Evolutionary conservation across 2,888 invertebrate species (phyloP).

Genomic region (Lepidocyrtoides sp.): DNA sequence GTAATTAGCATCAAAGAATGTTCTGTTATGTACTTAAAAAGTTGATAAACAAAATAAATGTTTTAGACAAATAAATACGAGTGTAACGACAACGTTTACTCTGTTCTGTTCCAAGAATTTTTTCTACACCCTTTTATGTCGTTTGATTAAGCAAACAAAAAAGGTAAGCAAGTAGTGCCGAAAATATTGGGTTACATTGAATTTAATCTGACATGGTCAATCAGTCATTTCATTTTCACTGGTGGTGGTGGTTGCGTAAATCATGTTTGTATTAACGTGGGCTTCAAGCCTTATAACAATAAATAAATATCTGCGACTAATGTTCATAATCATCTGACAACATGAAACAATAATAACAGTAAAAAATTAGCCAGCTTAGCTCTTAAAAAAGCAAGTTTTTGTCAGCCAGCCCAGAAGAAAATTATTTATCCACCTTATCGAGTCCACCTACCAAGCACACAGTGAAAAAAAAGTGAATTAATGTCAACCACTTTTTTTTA

Average conservation of each 20-base stretch:
- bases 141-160: slow-evolving; percentile 16
- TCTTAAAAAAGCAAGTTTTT: slow-evolving; percentile 25
- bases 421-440: slow-evolving; percentile 42
- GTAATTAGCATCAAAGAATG: slow-evolving; percentile 37
- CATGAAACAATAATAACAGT: slow-evolving; percentile 61
- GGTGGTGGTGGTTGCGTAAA: slow-evolving; percentile 48
- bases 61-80: not conserved
- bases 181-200: slow-evolving; percentile 32
- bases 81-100: not conserved
- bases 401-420: not conserved
- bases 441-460: not conserved
- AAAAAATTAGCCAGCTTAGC: slow-evolving; percentile 37
- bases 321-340: slow-evolving; percentile 63
- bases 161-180: slow-evolving; percentile 23
- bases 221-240: slow-evolving; percentile 48
- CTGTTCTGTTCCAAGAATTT: not conserved
- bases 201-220: slow-evolving; percentile 11
- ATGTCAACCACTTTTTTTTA: slow-evolving; percentile 68
- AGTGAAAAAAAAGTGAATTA: slow-evolving; percentile 25
- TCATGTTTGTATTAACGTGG: slow-evolving; percentile 46
- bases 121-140: not conserved
- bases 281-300: slow-evolving; percentile 53
- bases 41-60: not conserved
- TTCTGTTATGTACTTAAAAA: slow-evolving; percentile 3
- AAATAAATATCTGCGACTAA: slow-evolving; percentile 66